phyloP scores from a whole-genome alignment of 2,888 invertebrate genomes.

The Drosophila colorata region DNA sequence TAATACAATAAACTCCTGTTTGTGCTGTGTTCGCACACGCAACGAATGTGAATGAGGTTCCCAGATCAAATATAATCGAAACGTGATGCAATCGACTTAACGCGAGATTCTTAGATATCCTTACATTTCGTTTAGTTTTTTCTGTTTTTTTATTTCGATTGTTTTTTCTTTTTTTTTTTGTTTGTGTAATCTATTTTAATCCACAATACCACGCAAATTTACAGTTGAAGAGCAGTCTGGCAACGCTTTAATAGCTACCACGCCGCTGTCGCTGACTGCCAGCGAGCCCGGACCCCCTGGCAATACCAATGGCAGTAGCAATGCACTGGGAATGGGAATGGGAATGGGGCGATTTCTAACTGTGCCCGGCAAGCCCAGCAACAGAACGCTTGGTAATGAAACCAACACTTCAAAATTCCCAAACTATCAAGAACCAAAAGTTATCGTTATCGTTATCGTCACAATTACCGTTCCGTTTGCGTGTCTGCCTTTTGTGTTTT shows the following conservation, averaged over 20 bases:
- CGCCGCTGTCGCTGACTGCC: constrained; percentile 81
- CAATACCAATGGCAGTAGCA: constrained; percentile 73
- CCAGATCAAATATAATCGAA: neutral
- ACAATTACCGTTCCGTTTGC: constrained; percentile 30
- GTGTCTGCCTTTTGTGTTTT: constrained; percentile 25
- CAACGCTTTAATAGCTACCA: constrained; percentile 72
- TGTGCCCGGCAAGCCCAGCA: constrained; percentile 84
- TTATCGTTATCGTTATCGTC: constrained; percentile 50
- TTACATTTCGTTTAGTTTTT: constrained; percentile 20
- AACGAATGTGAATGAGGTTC: neutral
- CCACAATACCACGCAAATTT: constrained; percentile 61
- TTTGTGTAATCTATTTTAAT: constrained; percentile 18
- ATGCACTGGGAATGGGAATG: constrained; percentile 78
- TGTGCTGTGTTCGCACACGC: constrained; percentile 23
- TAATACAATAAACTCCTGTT: neutral
- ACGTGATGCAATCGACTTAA: constrained; percentile 31
- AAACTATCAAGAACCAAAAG: constrained; percentile 31
- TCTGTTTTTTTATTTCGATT: constrained; percentile 8
- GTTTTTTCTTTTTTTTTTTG: constrained; percentile 1
- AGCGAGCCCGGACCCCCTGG: constrained; percentile 76
- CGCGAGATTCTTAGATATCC: constrained; percentile 37
- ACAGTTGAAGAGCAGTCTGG: constrained; percentile 84
- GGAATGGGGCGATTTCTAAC: constrained; percentile 84
- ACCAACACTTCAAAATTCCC: constrained; percentile 33
- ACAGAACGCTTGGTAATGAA: constrained; percentile 73